Evolutionary conservation across 2,113 vertebrate genomes (phyloP), one percentile per base, ranked within the genome.

Genomic region (Casuarius casuarius): DNA sequence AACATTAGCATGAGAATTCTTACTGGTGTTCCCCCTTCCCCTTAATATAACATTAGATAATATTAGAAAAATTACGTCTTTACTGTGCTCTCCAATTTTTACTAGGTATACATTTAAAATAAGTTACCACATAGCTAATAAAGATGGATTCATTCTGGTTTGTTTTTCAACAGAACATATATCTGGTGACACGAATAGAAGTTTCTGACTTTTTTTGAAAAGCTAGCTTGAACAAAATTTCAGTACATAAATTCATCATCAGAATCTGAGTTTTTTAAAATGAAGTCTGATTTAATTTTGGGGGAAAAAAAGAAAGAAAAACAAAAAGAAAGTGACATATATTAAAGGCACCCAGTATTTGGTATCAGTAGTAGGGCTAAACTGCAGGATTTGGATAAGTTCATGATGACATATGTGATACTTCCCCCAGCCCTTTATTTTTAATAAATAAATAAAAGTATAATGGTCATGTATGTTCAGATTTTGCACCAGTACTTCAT

Each of bases 351-450:
- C 3, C 7, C n/a, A 6, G 4, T 40, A 13, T 54, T 87, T 58
- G 9, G 1, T 8, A 83, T 6, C 15, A 35, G 7, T 9, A 38
- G 15, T 5, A 8, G 0, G 72, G 10, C 3, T 49, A 21, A 85
- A 77, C 31, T 38, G 65, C 44, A 94, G 12, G 12, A 42, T 49
- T 59, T 59, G 61, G 59, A 1, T 63, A 85, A 71, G 7, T 21
- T 56, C 28, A 80, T 40, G 13, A 42, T 31, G 46, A 26, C 8
- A 58, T 3, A 7, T 1, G 9, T 6, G 14, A 49, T 19, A 49
- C 4, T 40, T n/a, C 5, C 3, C 14, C 10, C 1, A 4, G 28
- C 28, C 5, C 3, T 40, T 29, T 31, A 33, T 28, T 63, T 42
- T 5, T 38, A 62, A 29, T 54, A 38, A 38, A 38, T 38, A 38